Evolutionary conservation across 2,888 invertebrate genomes (phyloP), one percentile per base, ranked within the genome.

Genomic region (Athalia cordata): DNA sequence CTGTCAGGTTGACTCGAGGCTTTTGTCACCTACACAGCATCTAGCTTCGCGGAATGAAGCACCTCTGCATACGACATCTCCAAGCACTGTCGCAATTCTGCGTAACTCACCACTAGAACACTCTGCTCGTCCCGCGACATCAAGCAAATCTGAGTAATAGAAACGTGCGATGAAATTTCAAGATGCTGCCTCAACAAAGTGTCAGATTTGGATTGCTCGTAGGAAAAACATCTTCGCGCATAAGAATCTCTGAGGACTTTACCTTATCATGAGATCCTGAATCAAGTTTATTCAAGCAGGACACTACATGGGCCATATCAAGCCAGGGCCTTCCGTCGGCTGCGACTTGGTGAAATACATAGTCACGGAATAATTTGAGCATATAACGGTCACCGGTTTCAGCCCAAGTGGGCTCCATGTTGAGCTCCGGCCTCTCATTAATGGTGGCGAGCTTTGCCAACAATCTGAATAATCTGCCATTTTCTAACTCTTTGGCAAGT

Each of bases 331-430:
- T 93, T 6, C 98, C 98, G 86, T 98, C 98, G 80, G 95, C 95
- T 13, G 95, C 94, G 81, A 98, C 97, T 90, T 98, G 96, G 92
- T 99, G 99, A 92, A 99, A 99, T 86, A 99, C 93, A 90, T 97
- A 98, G 92, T 99, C 99, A 81, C 99, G 94, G 92, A 99, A 99
- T 89, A 99, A 92, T 92, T 99, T 99, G 91, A 99, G 92, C 96
- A 99, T 96, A 91, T 99, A 99, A 77, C 99, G 94, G 91, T 99
- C 98, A 29, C 99, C 99, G 43, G 99, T 99, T 91, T 99, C 99
- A 55, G 98, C 95, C 99, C 99, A 99, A 11, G 96, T 94, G 9
- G 95, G 94, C 90, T 99, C 99, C 93, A 97, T 91, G 90, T 97
- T 97, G 87, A 98, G 93, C 96, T 99, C 98, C 52, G 98, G 97